Percentiles rank a stretch among this genome's conserved stretches.
These are phyloP conservation scores for Pelobates fuscus DNA, from an alignment of 2,113 vertebrate genomes.

Conservation along the genomic window DNA sequence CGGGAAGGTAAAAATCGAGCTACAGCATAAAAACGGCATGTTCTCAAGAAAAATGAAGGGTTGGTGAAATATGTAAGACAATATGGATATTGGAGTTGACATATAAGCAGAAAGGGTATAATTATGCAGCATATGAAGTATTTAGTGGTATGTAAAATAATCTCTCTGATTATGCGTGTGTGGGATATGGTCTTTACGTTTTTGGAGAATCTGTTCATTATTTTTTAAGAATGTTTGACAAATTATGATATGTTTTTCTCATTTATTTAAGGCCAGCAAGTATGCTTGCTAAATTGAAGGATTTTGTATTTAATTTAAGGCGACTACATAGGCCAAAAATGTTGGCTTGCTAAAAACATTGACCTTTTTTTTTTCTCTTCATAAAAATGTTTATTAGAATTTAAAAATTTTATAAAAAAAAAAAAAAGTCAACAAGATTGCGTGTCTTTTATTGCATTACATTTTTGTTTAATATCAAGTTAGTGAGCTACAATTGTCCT, in stretches of 20 bases:
- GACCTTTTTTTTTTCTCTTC: not conserved
- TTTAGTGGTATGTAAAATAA: constrained; percentile 49
- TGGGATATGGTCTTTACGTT: constrained; percentile 40
- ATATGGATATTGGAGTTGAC: constrained; percentile 42
- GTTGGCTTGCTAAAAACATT: not conserved
- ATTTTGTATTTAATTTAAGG: constrained; percentile 12
- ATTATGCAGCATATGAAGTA: constrained; percentile 40
- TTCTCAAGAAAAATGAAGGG: constrained; percentile 24
- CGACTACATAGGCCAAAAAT: not conserved
- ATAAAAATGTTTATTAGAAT: no score
- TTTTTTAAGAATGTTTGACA: constrained; percentile 52
- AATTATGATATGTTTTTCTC: constrained; percentile 33
- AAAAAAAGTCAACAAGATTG: no score
- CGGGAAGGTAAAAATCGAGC: constrained; percentile 36
- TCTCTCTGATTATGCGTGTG: constrained; percentile 34
- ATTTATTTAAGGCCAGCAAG: constrained; percentile 2
- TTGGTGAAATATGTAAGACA: constrained; percentile 29
- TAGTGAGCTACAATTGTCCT: no score
- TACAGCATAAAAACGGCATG: constrained; percentile 34
- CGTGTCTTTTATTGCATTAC: no score
- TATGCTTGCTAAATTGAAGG: not conserved
- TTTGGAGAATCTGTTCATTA: constrained; percentile 50
- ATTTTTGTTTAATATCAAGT: no score
- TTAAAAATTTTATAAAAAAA: no score
- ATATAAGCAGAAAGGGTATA: constrained; percentile 42